Evolutionary conservation across 2,797 vertebrate species (phyloP).

Genomic region (Carduelis carduelis): DNA sequence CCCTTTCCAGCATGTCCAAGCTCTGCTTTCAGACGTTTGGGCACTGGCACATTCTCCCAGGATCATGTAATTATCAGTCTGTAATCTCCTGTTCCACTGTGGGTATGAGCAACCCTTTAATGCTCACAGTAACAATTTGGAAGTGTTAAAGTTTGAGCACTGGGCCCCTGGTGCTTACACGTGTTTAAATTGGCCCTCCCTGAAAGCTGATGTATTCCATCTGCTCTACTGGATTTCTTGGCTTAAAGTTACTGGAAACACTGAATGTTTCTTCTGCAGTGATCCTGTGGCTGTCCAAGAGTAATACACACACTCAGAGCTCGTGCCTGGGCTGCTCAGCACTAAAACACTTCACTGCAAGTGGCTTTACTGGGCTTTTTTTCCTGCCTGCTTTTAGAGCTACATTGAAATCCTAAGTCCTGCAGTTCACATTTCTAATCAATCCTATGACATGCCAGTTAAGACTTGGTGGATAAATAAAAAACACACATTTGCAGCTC

Average conservation of each 20-base stretch:
- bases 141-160: constrained; percentile 40
- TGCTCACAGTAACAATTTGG: constrained; percentile 1
- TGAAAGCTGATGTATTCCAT: constrained; percentile 55
- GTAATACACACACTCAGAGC: neutral
- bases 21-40: neutral
- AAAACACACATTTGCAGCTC: neutral
- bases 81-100: neutral
- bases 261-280: constrained; percentile 38
- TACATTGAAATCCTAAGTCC: neutral
- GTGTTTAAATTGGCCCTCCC: constrained; percentile 51
- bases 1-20: neutral
- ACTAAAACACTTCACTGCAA: neutral
- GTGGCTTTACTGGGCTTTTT: neutral
- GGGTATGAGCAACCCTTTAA: constrained; percentile 13
- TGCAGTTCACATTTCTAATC: neutral
- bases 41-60: neutral
- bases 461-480: neutral
- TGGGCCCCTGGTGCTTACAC: constrained; percentile 21
- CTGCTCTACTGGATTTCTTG: constrained; percentile 49
- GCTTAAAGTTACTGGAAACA: constrained; percentile 51
- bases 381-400: neutral
- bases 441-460: neutral
- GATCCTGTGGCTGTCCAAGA: constrained; percentile 38
- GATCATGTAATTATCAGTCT: constrained; percentile 12
- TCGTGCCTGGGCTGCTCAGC: neutral